Conservation (phyloP, 2,888 invertebrate genomes). For the Aporophyla nigra region DNA sequence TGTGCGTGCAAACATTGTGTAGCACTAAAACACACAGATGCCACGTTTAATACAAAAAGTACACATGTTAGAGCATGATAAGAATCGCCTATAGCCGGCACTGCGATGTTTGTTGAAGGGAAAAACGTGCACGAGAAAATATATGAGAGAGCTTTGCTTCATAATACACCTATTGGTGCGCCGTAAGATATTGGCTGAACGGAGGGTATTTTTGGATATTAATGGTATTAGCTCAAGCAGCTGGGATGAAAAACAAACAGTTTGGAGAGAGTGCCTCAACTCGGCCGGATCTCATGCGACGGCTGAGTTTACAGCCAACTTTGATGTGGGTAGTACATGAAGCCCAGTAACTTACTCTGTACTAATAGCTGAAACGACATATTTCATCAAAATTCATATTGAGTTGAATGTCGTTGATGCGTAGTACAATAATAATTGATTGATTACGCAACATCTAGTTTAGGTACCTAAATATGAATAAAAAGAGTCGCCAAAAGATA, state of each 20-base stretch:
- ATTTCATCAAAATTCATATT: neutral
- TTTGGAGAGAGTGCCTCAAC: conserved; percentile 10
- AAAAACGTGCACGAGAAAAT: conserved; percentile 55
- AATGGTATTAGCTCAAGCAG: conserved; percentile 61
- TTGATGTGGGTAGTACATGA: conserved; percentile 19
- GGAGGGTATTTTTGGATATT: conserved; percentile 51
- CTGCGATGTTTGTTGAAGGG: conserved; percentile 46
- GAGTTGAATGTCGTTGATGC: neutral
- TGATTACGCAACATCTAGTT: too few species aligned
- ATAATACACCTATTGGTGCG: conserved; percentile 38
- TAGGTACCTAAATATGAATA: too few species aligned
- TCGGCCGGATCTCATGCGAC: conserved; percentile 5
- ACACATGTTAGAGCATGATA: conserved; percentile 54
- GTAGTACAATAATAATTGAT: neutral
- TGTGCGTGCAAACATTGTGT: conserved; percentile 23
- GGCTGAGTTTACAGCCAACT: conserved; percentile 4
- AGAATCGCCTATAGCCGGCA: conserved; percentile 51
- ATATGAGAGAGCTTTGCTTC: conserved; percentile 48
- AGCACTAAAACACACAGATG: conserved; percentile 43
- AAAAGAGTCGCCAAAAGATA: neutral
- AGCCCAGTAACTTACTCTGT: neutral
- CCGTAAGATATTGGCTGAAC: conserved; percentile 43
- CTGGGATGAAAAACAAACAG: conserved; percentile 60
- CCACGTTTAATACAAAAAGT: conserved; percentile 54
- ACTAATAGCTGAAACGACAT: neutral